Percentiles rank a stretch among this genome's conserved stretches.
Conservation (phyloP, 2,797 vertebrate genomes). For the Manis javanica region DNA sequence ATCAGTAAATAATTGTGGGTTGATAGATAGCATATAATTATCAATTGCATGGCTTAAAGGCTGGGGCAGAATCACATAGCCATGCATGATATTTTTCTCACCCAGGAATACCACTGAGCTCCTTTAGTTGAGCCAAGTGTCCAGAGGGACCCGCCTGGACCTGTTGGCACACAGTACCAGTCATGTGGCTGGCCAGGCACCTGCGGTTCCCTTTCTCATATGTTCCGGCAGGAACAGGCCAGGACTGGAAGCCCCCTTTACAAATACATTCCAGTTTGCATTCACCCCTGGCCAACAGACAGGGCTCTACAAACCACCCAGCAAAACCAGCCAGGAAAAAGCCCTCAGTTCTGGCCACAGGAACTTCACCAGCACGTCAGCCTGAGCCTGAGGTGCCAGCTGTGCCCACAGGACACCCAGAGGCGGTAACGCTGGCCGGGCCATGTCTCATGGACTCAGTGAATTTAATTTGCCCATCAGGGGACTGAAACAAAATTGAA, state of each 20-base stretch:
- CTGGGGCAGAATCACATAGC: neutral
- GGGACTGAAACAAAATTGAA: neutral
- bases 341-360: conserved; percentile 39
- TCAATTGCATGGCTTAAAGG: neutral
- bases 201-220: neutral
- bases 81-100: neutral
- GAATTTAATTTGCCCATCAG: neutral
- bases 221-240: neutral
- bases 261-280: neutral
- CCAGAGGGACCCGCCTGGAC: neutral
- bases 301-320: conserved; percentile 10
- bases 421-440: neutral
- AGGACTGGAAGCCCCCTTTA: neutral
- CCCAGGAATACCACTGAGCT: neutral
- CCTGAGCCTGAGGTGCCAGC: conserved; percentile 36
- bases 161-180: neutral
- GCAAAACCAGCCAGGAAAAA: conserved; percentile 56
- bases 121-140: neutral
- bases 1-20: neutral
- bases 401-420: conserved; percentile 53
- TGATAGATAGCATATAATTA: neutral
- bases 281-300: neutral
- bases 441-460: neutral
- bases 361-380: conserved; percentile 15
- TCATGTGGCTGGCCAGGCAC: neutral